Base-by-base conservation (phyloP, 2,113 vertebrate genomes). In the Dissostichus mawsoni region DNA sequence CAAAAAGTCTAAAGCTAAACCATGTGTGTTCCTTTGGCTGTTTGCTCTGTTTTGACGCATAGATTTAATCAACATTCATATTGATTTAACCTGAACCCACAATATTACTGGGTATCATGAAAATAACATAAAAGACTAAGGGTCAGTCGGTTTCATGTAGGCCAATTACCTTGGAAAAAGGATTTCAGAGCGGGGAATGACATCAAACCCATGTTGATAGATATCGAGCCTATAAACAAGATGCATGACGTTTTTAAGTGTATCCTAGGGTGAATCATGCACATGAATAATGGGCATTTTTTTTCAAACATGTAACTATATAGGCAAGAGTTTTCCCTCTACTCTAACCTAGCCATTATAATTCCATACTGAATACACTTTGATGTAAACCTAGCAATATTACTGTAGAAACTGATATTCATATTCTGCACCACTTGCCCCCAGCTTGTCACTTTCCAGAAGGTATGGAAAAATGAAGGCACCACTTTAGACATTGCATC, bases 401-500 rank as follows among this genome's bases (percentile, higher is more conserved):
- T 17, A 25, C 47, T 62, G 41, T 69, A 25, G 50, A 29, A 13
- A 59, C 7, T 29, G 8, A 66, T 77, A 20, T 52, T 48, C 73
- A 55, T 48, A 56, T 73, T 77, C 62, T 58, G 62, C 61, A 69
- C 62, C 61, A 63, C 70, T 45, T 59, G 59, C 20, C 44, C 45
- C 45, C 52, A 25, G 51, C 57, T 64, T 51, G 73, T 84, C 69
- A 41, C 44, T 65, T 63, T 87, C 18, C 76, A 81, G 75, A 41
- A 55, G 17, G 20, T 51, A 77, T 44, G 74, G 67, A 82, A 76
- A 85, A 86, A 75, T 3, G 2, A 73, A 85, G 61, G 69, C 83
- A 55, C 36, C 59, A 18, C 50, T 81, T 84, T 57, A 69, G 48
- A 71, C 82, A 82, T 80, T 87, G 77, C 85, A 66, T 90, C 87